phyloP scores from a whole-genome alignment of 2,888 invertebrate genomes.

The Lithophane socia region DNA sequence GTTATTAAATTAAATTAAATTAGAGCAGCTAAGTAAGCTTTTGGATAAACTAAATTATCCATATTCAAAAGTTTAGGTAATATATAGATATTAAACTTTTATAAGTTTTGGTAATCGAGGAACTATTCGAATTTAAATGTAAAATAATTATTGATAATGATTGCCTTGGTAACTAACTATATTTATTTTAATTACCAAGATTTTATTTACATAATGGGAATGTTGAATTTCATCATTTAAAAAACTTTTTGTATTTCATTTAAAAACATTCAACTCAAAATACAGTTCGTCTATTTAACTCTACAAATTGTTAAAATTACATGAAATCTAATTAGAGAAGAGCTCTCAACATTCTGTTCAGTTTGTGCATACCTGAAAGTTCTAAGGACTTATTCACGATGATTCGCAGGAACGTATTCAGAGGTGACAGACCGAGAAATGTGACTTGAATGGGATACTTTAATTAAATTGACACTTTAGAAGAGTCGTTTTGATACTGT shows the following conservation, averaged over 20 bases:
- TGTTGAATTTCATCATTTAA: background rate
- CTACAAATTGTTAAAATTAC: constrained; percentile 16
- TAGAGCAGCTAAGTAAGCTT: background rate
- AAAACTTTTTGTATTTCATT: background rate
- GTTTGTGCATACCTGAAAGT: constrained; percentile 47
- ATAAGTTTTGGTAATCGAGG: too few species aligned
- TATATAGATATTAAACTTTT: too few species aligned
- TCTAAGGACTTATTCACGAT: constrained; percentile 20
- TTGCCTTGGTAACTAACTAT: too few species aligned
- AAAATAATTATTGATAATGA: too few species aligned
- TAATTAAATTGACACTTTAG: constrained; percentile 30
- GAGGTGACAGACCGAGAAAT: constrained; percentile 31
- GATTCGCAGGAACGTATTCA: constrained; percentile 11
- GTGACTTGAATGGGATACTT: constrained; percentile 24
- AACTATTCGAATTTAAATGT: too few species aligned
- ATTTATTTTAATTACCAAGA: background rate
- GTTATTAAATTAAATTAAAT: constrained; percentile 10
- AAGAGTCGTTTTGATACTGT: background rate
- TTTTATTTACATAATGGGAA: too few species aligned
- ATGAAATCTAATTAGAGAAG: constrained; percentile 33
- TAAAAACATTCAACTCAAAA: background rate
- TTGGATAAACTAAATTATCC: background rate
- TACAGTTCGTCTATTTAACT: background rate
- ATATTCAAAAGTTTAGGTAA: background rate
- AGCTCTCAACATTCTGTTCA: constrained; percentile 16